Base-by-base conservation (phyloP, 2,888 invertebrate species). In the Lepetodrilus schrolli region DNA sequence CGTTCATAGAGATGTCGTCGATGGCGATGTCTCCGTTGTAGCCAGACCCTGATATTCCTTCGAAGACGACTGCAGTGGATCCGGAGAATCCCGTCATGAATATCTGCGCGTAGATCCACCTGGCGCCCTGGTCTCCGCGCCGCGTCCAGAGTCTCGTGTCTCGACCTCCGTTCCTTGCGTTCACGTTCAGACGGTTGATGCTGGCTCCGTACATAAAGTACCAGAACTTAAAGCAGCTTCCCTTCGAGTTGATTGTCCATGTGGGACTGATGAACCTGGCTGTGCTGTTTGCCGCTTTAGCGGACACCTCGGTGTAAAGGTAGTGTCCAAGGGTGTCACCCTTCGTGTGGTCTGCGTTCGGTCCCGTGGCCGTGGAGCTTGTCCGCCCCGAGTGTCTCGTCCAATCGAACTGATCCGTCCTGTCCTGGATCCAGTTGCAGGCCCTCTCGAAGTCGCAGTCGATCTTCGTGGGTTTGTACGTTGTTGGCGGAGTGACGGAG, bases 121-220 rank as follows among this genome's bases (percentile, higher is more conserved):
- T 80, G 13, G 83, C 75, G 0, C 89, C 88, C 74, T 83, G 82
- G 66, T 85, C 82, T 8, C 88, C 88, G 36, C 72, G 74, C 36
- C 80, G 80, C 10, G 83, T 82, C 86, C 86, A 87, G 10, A 79
- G 36, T 37, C 75, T 77, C 1, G 26, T 73, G 47, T 72, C 69
- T 5, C 69, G 34, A 21, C 78, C 72, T 5, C 36, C 23, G 30
- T 74, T 74, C 58, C 76, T 75, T 17, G 81, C 68, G 58, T 83
- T 83, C n/a, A 90, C 73, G 51, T 83, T 84, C 10, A 90, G 74
- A 1, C 78, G 79, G 77, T 86, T 87, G 21, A 89, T 83, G 74
- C 84, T 77, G 34, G 86, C 82, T 26, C 90, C 90, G 80, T 86
- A 88, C 89, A 89, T 89, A 78, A 86, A 86, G 79, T 88, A 90